Conservation (phyloP, 2,797 vertebrate species). For the Tadarida brasiliensis region DNA sequence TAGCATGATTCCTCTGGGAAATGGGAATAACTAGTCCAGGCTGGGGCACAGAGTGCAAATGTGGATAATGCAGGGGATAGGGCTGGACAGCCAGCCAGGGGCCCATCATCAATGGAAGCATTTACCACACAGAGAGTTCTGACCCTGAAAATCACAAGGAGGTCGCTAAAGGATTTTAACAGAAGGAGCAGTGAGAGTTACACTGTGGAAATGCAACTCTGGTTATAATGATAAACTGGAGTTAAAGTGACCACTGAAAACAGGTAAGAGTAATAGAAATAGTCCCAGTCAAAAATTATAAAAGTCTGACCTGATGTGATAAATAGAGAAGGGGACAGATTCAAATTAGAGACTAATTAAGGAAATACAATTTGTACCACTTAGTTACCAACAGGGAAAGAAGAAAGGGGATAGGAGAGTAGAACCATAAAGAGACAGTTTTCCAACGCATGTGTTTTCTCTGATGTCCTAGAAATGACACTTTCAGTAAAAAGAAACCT, state of each 20-base stretch:
- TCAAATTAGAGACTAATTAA: background rate
- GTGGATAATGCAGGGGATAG: background rate
- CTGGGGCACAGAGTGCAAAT: background rate
- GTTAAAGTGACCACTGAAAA: background rate
- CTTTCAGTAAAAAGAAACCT: constrained; percentile 1
- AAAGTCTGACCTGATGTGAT: background rate
- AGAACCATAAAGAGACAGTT: background rate
- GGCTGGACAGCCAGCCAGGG: background rate
- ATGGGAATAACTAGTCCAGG: background rate
- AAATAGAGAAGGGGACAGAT: background rate
- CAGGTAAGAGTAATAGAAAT: constrained; percentile 26
- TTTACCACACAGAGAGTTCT: background rate
- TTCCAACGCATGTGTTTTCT: constrained; percentile 35
- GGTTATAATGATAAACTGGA: background rate
- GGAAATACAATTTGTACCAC: background rate
- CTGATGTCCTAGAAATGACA: constrained; percentile 11
- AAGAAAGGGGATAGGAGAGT: background rate
- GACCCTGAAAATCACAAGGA: background rate
- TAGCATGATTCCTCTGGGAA: background rate
- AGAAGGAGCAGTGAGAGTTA: background rate
- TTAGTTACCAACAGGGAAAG: background rate
- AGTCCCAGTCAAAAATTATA: background rate
- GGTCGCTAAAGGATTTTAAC: background rate
- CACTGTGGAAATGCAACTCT: background rate
- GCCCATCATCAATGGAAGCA: background rate